Evolutionary conservation across 2,888 invertebrate species (phyloP).

Genomic region (Trissolcus brochymenae): DNA sequence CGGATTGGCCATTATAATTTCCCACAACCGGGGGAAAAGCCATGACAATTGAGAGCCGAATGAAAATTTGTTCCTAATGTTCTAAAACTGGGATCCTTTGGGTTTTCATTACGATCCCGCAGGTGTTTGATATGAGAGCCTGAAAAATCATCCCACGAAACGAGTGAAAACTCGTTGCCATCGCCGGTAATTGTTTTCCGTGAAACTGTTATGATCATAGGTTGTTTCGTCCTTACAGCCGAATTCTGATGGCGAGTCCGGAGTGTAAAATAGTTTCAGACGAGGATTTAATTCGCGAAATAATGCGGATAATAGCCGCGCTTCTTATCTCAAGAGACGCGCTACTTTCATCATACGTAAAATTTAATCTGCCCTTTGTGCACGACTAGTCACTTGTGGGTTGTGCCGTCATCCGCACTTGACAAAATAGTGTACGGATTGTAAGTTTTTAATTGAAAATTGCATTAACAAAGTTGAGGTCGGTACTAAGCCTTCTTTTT

Average conservation of each 20-base stretch:
- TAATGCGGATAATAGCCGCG: constrained; percentile 36
- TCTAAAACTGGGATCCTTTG: neutral
- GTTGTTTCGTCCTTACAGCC: constrained; percentile 41
- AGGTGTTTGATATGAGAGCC: constrained; percentile 10
- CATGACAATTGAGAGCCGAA: constrained; percentile 17
- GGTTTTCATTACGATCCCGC: constrained; percentile 17
- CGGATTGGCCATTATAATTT: constrained; percentile 47
- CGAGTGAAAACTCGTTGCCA: constrained; percentile 33
- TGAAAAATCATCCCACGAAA: constrained; percentile 23
- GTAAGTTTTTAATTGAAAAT: too few relatives aligned
- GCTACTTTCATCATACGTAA: constrained; percentile 31
- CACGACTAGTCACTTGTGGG: neutral
- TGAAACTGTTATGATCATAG: constrained; percentile 40
- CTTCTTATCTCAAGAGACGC: constrained; percentile 41
- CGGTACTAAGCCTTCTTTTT: too few relatives aligned
- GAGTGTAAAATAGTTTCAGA: constrained; percentile 43
- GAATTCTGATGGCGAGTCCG: constrained; percentile 30
- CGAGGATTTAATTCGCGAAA: constrained; percentile 45
- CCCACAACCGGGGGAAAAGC: constrained; percentile 29
- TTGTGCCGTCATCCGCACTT: neutral
- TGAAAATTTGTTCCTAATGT: constrained; percentile 15
- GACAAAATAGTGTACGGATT: too few relatives aligned
- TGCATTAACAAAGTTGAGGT: too few relatives aligned
- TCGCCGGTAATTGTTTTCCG: constrained; percentile 44
- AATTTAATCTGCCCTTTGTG: constrained; percentile 31